Evolutionary conservation across 2,888 invertebrate species (phyloP), one percentile per base, ranked within the genome.

Genomic region (Eurois occulta): DNA sequence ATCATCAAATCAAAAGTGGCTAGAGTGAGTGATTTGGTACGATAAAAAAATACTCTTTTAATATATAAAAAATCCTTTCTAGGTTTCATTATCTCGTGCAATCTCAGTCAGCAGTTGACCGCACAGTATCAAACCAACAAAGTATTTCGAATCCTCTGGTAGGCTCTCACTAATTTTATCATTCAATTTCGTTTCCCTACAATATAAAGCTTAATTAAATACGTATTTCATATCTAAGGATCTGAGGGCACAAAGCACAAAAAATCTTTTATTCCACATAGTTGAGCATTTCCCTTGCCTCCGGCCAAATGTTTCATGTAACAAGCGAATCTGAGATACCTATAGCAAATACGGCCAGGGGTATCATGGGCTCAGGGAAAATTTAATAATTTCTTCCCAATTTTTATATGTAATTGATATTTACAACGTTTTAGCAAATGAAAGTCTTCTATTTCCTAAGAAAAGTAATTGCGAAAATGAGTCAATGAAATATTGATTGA

Each of bases 151-250:
- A 67, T 90, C 80, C 81, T 64, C 62, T 64, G 48, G 16, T 48
- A 80, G 68, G 84, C 81, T 82, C 81, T 75, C 79, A 72, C 80
- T 91, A 91, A 93, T 92, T 91, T 90, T 87, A 90, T 90, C 89
- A 89, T 92, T 87, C 90, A 92, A 93, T 94, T 93, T 91, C 88
- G 88, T 86, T 84, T 84, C 82, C 82, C 80, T 75, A 83, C 88
- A 90, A 90, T 92, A 91, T 91, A 89, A 87, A 88, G 90, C 92
- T 94, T 95, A 95, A 95, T 95, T 95, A 94, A 95, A 95, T 94
- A 91, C 92, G 91, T 93, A 93, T 95, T 92, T 94, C 93, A 94
- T 94, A 94, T 94, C 91, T 89, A 78, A 86, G 91, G 86, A 88
- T 87, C 84, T 84, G 87, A 52, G 74, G 77, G 81, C 81, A 92